These are phyloP conservation scores for Drosophila mercatorum DNA, from an alignment of 2,888 invertebrate genomes.

Conservation along the genomic window DNA sequence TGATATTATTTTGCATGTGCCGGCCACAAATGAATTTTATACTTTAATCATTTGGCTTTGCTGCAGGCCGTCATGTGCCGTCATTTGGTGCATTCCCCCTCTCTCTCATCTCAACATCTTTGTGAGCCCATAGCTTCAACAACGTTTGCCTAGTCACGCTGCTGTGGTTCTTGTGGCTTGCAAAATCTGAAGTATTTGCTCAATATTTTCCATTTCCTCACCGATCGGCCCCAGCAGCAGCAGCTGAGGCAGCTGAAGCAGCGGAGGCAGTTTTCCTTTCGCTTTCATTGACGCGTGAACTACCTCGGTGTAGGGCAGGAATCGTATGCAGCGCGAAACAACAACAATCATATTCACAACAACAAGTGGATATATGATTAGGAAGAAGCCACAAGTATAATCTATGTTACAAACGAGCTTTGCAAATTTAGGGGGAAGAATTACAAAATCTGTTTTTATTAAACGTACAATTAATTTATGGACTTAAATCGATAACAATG, in stretches of 20 bases:
- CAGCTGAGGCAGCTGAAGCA: neutral
- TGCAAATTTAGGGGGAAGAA: no score
- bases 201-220: conserved; percentile 79
- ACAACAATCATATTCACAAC: conserved; percentile 23
- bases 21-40: conserved; percentile 66
- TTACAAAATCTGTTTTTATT: no score
- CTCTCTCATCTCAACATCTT: neutral
- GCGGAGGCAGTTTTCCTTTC: conserved; percentile 70
- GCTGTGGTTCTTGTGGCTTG: conserved; percentile 70
- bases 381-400: no score
- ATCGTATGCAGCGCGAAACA: conserved; percentile 41
- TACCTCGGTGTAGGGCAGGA: conserved; percentile 70
- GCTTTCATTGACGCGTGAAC: conserved; percentile 80
- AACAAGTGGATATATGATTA: neutral
- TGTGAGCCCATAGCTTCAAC: neutral
- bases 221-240: conserved; percentile 38
- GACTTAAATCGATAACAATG: no score
- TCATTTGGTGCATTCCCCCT: neutral
- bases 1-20: conserved; percentile 75
- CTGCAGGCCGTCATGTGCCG: neutral
- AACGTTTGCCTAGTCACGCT: conserved; percentile 62
- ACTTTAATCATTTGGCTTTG: conserved; percentile 23
- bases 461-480: no score
- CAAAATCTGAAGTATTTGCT: conserved; percentile 71
- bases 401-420: no score